These are phyloP conservation scores for Gerris buenoi DNA, from an alignment of 1,140 invertebrate species.

Conservation along the genomic window DNA sequence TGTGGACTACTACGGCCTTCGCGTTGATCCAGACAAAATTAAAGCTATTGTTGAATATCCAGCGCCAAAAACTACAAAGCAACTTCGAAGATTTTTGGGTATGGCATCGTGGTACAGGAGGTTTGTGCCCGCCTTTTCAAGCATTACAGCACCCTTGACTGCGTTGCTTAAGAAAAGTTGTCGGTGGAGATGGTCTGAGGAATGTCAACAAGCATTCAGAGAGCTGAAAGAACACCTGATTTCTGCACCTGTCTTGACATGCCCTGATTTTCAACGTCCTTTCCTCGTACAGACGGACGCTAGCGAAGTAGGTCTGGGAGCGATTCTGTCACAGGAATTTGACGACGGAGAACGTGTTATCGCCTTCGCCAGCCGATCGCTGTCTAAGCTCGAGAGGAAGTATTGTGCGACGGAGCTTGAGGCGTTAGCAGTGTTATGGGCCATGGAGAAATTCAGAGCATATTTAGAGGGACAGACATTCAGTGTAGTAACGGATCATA, in stretches of 20 bases:
- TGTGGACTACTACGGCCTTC: not conserved
- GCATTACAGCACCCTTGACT: constrained; percentile 23
- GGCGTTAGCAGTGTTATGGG: constrained; percentile 29
- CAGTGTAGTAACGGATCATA: constrained; percentile 30
- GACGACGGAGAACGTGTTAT: constrained; percentile 15
- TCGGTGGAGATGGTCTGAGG: constrained; percentile 14
- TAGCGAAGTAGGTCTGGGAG: constrained; percentile 11
- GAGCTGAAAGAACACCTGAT: constrained; percentile 20
- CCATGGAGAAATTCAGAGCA: constrained; percentile 27
- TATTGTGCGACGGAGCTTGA: constrained; percentile 33
- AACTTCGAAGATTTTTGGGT: constrained; percentile 23
- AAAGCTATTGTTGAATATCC: constrained; percentile 25
- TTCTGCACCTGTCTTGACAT: constrained; percentile 14
- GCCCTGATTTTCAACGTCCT: constrained; percentile 20
- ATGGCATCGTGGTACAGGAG: constrained; percentile 23
- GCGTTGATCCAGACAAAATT: constrained; percentile 13
- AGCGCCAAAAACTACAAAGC: constrained; percentile 17
- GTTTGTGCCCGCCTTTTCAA: constrained; percentile 25
- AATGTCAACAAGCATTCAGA: constrained; percentile 17
- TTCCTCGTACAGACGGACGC: constrained; percentile 26
- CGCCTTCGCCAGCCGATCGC: constrained; percentile 30
- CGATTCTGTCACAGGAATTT: not conserved
- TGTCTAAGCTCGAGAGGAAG: constrained; percentile 29
- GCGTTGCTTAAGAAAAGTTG: constrained; percentile 21
- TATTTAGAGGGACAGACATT: constrained; percentile 28